These are phyloP conservation scores for Erpobdella octoculata DNA, from an alignment of 2,888 invertebrate species.

Conservation along the genomic window DNA sequence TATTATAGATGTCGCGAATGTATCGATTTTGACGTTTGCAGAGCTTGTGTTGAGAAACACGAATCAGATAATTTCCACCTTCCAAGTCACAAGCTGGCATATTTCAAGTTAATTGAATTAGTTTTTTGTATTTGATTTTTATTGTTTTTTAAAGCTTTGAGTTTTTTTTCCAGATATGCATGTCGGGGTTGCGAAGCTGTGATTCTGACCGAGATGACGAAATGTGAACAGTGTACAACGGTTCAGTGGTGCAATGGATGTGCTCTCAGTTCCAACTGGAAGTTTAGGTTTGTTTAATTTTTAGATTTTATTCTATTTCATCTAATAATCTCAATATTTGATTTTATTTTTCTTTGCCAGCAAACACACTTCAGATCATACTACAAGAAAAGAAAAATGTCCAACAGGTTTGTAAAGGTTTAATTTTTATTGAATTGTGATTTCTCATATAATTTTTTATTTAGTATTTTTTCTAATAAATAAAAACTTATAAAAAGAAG, in stretches of 20 bases:
- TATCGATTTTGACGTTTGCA: background rate
- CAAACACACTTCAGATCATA: background rate
- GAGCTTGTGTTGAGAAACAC: background rate
- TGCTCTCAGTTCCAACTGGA: background rate
- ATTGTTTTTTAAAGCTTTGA: no score
- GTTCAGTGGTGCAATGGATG: slow-evolving; percentile 4
- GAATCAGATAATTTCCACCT: background rate
- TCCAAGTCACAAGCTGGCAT: background rate
- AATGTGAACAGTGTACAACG: background rate
- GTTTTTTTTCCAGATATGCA: background rate
- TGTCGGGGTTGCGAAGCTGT: slow-evolving; percentile 1
- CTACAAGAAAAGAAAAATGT: background rate
- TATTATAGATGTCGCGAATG: slow-evolving; percentile 2
- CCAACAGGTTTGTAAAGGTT: background rate
- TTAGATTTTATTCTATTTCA: background rate
- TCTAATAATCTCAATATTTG: background rate
- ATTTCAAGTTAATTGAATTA: background rate
- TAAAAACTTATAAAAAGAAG: no score
- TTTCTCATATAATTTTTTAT: no score
- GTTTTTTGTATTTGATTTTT: background rate
- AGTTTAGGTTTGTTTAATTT: background rate
- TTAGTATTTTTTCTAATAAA: no score
- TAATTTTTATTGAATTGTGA: no score
- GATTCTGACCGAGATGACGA: background rate
- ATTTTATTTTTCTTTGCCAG: background rate